Evolutionary conservation across 1,140 invertebrate genomes (phyloP).

Genomic region (Trigoniulus corallinus): DNA sequence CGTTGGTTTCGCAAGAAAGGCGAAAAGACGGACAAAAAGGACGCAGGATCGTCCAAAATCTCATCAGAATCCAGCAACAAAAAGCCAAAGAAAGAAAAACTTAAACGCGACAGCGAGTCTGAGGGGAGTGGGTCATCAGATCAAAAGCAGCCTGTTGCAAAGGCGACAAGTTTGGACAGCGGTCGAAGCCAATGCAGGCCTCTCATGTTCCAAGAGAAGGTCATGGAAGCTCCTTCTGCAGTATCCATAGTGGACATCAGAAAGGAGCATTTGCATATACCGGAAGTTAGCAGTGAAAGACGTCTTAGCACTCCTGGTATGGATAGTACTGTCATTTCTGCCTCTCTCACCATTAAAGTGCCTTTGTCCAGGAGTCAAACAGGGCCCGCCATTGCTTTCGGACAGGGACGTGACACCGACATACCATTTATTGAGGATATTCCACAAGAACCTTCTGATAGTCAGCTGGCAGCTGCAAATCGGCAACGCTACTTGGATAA

Average conservation of each 20-base stretch:
- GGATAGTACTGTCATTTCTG: slow-evolving; percentile 42
- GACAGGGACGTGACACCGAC: slow-evolving; percentile 43
- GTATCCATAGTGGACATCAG: slow-evolving; percentile 10
- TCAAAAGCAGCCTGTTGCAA: not conserved
- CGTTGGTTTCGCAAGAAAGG: not conserved
- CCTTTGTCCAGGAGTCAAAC: slow-evolving; percentile 15
- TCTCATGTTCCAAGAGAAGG: not conserved
- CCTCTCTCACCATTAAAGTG: slow-evolving; percentile 57
- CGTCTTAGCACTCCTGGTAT: slow-evolving; percentile 18
- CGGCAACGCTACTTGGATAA: slow-evolving; percentile 27
- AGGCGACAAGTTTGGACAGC: not conserved
- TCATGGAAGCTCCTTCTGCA: slow-evolving; percentile 1
- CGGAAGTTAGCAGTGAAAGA: slow-evolving; percentile 10
- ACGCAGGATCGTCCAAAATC: too few relatives aligned
- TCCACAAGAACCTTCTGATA: slow-evolving; percentile 27
- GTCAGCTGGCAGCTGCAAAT: slow-evolving; percentile 22
- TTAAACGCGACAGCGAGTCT: not conserved
- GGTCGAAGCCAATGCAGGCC: not conserved
- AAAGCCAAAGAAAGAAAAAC: not conserved
- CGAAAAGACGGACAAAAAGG: not conserved
- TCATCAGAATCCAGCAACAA: too few relatives aligned
- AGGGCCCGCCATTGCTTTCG: slow-evolving; percentile 17
- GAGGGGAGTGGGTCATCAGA: not conserved
- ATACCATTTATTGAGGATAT: slow-evolving; percentile 53
- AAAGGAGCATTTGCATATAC: slow-evolving; percentile 13